Evolutionary conservation across 2,888 invertebrate species (phyloP).

Genomic region (Xanthorhoe spadicearia): DNA sequence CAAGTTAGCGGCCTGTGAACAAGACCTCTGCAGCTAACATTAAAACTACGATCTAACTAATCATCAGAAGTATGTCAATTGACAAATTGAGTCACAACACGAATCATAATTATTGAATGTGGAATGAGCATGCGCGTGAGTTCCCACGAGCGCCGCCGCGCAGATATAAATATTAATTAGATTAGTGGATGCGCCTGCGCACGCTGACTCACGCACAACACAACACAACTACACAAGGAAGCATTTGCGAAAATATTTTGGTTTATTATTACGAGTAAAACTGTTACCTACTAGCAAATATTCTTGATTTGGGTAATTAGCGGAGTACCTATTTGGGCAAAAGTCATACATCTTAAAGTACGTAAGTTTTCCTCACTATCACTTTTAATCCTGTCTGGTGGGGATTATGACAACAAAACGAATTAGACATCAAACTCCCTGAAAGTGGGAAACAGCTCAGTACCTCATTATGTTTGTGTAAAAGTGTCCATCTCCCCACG

Average conservation of each 20-base stretch:
- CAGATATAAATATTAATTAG: slow-evolving; percentile 22
- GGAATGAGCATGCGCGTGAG: slow-evolving; percentile 13
- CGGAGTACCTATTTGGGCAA: no score
- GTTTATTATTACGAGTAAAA: no score
- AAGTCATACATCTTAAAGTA: no score
- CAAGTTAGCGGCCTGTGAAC: background rate
- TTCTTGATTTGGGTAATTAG: no score
- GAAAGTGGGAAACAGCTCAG: background rate
- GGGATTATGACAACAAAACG: no score
- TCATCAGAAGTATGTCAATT: slow-evolving; percentile 4
- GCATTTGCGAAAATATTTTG: background rate
- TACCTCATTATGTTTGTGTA: background rate
- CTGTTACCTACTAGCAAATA: no score
- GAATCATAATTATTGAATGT: slow-evolving; percentile 12
- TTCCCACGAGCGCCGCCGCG: slow-evolving; percentile 23
- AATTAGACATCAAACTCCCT: no score
- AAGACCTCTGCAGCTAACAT: background rate
- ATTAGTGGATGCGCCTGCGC: slow-evolving; percentile 19
- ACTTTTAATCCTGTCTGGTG: no score
- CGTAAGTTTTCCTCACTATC: no score
- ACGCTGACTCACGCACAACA: background rate
- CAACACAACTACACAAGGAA: background rate
- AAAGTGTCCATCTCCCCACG: background rate
- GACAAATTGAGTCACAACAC: slow-evolving; percentile 16
- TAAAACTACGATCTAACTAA: background rate